These are phyloP conservation scores for Progne subis DNA, from an alignment of 2,113 vertebrate species.

Conservation along the genomic window DNA sequence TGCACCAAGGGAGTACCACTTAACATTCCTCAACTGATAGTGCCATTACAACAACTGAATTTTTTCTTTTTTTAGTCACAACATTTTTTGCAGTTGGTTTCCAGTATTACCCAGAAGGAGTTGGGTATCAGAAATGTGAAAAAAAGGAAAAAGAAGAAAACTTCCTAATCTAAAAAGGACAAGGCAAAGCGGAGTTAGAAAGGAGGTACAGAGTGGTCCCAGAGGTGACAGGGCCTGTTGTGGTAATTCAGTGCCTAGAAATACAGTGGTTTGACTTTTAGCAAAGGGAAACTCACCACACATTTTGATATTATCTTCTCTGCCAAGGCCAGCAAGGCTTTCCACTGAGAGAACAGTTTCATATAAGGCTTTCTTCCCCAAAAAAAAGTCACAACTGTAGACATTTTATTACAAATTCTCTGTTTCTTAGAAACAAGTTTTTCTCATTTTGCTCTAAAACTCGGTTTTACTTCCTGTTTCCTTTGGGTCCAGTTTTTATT, in stretches of 20 bases:
- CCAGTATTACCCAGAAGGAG: neutral
- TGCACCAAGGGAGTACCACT: neutral
- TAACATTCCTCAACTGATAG: neutral
- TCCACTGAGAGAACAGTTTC: neutral
- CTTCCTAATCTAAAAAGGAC: neutral
- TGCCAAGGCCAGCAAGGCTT: neutral
- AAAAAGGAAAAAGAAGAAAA: neutral
- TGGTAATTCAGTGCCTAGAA: neutral
- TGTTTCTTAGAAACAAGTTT: slow-evolving; percentile 38
- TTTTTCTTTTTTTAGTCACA: neutral
- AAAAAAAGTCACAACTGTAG: neutral
- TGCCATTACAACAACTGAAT: neutral
- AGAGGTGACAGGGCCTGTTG: neutral
- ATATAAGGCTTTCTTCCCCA: neutral
- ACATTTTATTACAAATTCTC: neutral
- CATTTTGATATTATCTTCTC: neutral
- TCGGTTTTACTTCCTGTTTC: slow-evolving; percentile 18
- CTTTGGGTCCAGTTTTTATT: slow-evolving; percentile 17
- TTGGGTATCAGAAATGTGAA: neutral
- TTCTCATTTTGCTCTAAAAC: slow-evolving; percentile 30
- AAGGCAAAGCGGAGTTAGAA: neutral
- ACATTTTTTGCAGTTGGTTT: neutral
- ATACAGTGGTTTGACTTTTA: neutral
- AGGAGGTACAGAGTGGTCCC: fast-evolving
- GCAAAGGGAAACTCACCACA: neutral